Evolutionary conservation across 2,113 vertebrate species (phyloP).

Genomic region (Zosterops japonicus): DNA sequence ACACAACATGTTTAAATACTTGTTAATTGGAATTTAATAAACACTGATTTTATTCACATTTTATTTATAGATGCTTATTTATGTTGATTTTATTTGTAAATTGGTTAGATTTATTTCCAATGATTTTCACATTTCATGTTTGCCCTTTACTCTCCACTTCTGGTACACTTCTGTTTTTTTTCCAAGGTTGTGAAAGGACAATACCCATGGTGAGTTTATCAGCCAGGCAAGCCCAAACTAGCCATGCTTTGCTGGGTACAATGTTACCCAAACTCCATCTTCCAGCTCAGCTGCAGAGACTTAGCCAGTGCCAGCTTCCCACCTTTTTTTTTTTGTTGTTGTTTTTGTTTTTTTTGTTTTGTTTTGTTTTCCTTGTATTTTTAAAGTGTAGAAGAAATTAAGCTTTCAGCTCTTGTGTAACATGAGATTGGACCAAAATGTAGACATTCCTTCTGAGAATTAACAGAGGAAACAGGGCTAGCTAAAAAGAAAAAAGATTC

Average conservation of each 20-base stretch:
- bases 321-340: background rate
- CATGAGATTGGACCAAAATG: background rate
- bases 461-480: background rate
- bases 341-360: background rate
- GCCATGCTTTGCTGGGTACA: background rate
- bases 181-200: background rate
- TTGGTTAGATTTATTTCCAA: background rate
- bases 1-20: background rate
- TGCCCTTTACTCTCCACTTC: background rate
- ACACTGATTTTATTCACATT: background rate
- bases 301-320: background rate
- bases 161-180: rapidly evolving
- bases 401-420: background rate
- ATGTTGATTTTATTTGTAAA: background rate
- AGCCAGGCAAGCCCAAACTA: background rate
- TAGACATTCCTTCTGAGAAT: background rate
- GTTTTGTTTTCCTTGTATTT: background rate
- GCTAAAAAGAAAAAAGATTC: background rate
- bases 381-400: background rate
- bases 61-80: background rate
- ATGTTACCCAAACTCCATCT: background rate
- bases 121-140: background rate
- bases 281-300: background rate
- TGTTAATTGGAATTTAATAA: background rate
- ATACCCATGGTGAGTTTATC: background rate